Evolutionary conservation across 2,888 invertebrate genomes (phyloP), one percentile per base, ranked within the genome.

Genomic region (Erynnis tages): DNA sequence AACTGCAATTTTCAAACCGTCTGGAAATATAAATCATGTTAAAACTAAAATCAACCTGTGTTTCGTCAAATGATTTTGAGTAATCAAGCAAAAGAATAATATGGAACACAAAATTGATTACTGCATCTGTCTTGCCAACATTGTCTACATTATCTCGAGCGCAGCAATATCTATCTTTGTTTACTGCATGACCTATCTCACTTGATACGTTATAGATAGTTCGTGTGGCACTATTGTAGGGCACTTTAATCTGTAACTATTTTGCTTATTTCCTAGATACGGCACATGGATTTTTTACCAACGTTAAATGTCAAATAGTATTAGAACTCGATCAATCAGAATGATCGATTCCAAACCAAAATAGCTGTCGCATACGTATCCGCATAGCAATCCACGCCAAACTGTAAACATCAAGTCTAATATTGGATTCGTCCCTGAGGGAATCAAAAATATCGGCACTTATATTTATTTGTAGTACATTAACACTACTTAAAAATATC

Each of bases 181-280:
- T 32, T 27, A 16, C 16, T 34, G 45, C 35, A 27, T 17, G 46
- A 46, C 46, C 46, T 46, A 35, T 46, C 46, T 46, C 46, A 46
- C 46, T 46, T 25, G 16, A n/a, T n/a, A n/a, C n/a, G n/a, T n/a
- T n/a, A n/a, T n/a, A n/a, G n/a, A n/a, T n/a, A n/a, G n/a, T n/a
- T n/a, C n/a, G n/a, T n/a, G n/a, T n/a, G n/a, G n/a, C n/a, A n/a
- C n/a, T n/a, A n/a, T n/a, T n/a, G n/a, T n/a, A n/a, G n/a, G n/a
- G n/a, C n/a, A n/a, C n/a, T n/a, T n/a, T n/a, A n/a, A n/a, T n/a
- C n/a, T n/a, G n/a, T n/a, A n/a, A n/a, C n/a, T n/a, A n/a, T n/a
- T n/a, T n/a, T n/a, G n/a, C n/a, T n/a, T n/a, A n/a, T n/a, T n/a
- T n/a, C n/a, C n/a, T n/a, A n/a, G n/a, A n/a, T n/a, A n/a, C n/a